phyloP scores from a whole-genome alignment of 2,113 vertebrate genomes.

The Gnathonemus echidnorhynchus region DNA sequence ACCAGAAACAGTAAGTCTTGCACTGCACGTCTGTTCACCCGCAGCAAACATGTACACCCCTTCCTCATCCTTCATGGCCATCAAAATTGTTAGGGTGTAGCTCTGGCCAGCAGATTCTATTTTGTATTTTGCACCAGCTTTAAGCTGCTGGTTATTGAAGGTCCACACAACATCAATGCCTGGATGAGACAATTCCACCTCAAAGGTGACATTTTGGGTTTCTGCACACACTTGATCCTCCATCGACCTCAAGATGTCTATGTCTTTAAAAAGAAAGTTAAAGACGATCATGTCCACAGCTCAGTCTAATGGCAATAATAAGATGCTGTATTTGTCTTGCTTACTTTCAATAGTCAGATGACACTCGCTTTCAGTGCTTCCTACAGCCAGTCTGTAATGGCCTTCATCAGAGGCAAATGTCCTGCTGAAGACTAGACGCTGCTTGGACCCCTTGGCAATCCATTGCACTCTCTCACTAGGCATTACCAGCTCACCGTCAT shows the following conservation, averaged over 20 bases:
- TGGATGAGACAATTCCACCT: slow-evolving; percentile 84
- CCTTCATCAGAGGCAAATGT: slow-evolving; percentile 84
- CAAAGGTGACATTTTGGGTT: slow-evolving; percentile 87
- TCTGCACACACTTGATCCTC: slow-evolving; percentile 81
- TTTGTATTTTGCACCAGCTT: slow-evolving; percentile 77
- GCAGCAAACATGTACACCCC: slow-evolving; percentile 86
- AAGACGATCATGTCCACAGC: not conserved
- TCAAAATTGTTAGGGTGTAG: slow-evolving; percentile 78
- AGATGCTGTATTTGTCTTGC: slow-evolving; percentile 25
- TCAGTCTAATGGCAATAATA: slow-evolving; percentile 15
- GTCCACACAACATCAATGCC: slow-evolving; percentile 88
- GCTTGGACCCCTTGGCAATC: slow-evolving; percentile 88
- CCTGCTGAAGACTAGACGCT: slow-evolving; percentile 80
- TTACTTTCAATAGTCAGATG: slow-evolving; percentile 77
- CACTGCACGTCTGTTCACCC: slow-evolving; percentile 84
- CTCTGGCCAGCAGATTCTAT: slow-evolving; percentile 75
- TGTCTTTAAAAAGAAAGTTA: slow-evolving; percentile 51
- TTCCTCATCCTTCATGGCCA: slow-evolving; percentile 95
- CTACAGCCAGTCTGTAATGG: slow-evolving; percentile 75
- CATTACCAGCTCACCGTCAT: slow-evolving; percentile 69
- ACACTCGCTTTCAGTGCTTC: slow-evolving; percentile 81
- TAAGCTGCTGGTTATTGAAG: slow-evolving; percentile 77
- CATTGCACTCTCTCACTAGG: slow-evolving; percentile 76
- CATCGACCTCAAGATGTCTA: slow-evolving; percentile 78
- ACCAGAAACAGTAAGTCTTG: slow-evolving; percentile 85